Evolutionary conservation across 2,113 vertebrate species (phyloP).

Genomic region (Haplochromis vanheusdeni): DNA sequence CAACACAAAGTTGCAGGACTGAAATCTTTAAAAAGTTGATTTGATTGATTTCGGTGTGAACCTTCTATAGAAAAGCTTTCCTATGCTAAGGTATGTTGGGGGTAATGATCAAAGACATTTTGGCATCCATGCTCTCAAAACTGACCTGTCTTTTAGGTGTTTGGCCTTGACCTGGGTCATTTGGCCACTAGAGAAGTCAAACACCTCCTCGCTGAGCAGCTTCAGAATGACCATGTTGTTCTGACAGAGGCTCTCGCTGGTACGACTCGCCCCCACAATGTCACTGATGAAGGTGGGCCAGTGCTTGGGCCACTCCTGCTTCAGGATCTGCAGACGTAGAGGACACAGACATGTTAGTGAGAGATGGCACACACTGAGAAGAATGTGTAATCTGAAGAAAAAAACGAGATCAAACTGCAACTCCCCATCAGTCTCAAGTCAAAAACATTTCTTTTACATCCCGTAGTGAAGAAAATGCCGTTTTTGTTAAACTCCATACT

Average conservation of each 20-base stretch:
- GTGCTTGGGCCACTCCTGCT: constrained; percentile 99
- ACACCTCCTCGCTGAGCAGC: constrained; percentile 95
- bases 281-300: constrained; percentile 99
- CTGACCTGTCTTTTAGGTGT: constrained; percentile 97
- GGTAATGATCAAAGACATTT: background rate
- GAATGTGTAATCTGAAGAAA: background rate
- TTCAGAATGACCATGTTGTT: constrained; percentile 99
- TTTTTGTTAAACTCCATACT: background rate
- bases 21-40: background rate
- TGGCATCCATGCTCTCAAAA: background rate
- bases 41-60: background rate
- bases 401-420: background rate
- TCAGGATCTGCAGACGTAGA: constrained; percentile 81
- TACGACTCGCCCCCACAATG: constrained; percentile 95
- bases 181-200: constrained; percentile 98
- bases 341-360: background rate
- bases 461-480: background rate
- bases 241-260: constrained; percentile 97
- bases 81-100: background rate
- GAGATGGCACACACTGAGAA: background rate
- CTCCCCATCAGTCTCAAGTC: background rate
- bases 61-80: background rate
- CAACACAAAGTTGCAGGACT: background rate
- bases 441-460: background rate
- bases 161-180: constrained; percentile 99